These are phyloP conservation scores for Dicerorhinus sumatrensis DNA, from an alignment of 2,113 vertebrate genomes.

Conservation along the genomic window DNA sequence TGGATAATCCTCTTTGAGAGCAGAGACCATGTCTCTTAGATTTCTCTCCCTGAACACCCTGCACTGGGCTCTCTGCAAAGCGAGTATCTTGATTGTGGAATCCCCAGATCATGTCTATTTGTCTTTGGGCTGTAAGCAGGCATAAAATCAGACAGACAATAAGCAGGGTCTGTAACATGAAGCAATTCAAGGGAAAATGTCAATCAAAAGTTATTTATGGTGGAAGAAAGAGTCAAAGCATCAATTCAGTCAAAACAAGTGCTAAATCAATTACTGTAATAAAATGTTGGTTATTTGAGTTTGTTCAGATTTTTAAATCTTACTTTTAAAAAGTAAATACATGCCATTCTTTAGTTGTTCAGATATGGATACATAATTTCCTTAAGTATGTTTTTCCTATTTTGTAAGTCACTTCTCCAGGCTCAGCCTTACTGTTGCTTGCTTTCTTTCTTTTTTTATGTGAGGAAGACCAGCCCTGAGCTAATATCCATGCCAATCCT, in stretches of 20 bases:
- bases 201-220: slow-evolving; percentile 38
- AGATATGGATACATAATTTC: neutral
- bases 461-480: no score
- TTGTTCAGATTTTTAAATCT: slow-evolving; percentile 47
- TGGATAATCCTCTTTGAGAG: slow-evolving; percentile 37
- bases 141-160: neutral
- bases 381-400: neutral
- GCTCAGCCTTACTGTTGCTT: neutral
- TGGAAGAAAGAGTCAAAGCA: neutral
- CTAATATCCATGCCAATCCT: no score
- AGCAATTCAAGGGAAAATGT: neutral
- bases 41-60: neutral
- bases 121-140: slow-evolving; percentile 5
- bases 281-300: neutral
- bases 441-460: no score
- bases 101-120: neutral
- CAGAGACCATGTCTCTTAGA: neutral
- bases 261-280: neutral
- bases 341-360: neutral
- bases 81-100: neutral
- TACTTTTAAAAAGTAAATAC: neutral
- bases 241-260: neutral
- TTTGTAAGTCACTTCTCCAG: neutral
- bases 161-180: neutral
- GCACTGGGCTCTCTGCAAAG: neutral